Conservation (phyloP, 2,888 invertebrate genomes). For the Criorhina ranunculi region DNA sequence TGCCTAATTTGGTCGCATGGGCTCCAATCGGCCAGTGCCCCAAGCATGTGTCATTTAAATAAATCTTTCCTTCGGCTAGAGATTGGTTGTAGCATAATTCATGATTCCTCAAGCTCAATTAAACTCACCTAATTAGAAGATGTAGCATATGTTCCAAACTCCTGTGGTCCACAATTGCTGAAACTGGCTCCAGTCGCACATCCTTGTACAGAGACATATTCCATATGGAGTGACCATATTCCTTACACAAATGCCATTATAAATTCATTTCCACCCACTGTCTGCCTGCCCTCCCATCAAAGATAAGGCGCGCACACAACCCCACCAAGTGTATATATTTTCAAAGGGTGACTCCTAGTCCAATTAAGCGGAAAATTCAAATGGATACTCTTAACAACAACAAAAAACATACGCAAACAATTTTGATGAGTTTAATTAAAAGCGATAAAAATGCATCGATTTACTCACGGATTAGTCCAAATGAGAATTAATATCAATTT, state of each 20-base stretch:
- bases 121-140: slow-evolving; percentile 52
- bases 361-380: slow-evolving; percentile 72
- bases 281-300: slow-evolving; percentile 8
- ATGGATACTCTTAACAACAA: slow-evolving; percentile 34
- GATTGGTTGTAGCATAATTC: slow-evolving; percentile 31
- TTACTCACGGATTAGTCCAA: slow-evolving; percentile 72
- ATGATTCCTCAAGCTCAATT: slow-evolving; percentile 41
- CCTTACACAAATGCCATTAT: slow-evolving; percentile 71
- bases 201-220: slow-evolving; percentile 47
- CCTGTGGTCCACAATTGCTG: slow-evolving; percentile 12
- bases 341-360: slow-evolving; percentile 44
- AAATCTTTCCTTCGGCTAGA: background rate
- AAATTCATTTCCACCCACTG: slow-evolving; percentile 61
- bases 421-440: slow-evolving; percentile 77
- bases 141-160: slow-evolving; percentile 52
- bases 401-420: slow-evolving; percentile 67
- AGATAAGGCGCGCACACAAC: background rate
- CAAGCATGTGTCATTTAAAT: slow-evolving; percentile 8
- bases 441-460: slow-evolving; percentile 76
- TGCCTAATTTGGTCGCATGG: no score
- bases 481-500: slow-evolving; percentile 69
- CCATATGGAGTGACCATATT: slow-evolving; percentile 66
- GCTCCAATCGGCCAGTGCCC: no score
- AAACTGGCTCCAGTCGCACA: slow-evolving; percentile 14
- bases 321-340: background rate